Conservation (phyloP, 2,888 invertebrate genomes). For the Caenorhabditis japonica region DNA sequence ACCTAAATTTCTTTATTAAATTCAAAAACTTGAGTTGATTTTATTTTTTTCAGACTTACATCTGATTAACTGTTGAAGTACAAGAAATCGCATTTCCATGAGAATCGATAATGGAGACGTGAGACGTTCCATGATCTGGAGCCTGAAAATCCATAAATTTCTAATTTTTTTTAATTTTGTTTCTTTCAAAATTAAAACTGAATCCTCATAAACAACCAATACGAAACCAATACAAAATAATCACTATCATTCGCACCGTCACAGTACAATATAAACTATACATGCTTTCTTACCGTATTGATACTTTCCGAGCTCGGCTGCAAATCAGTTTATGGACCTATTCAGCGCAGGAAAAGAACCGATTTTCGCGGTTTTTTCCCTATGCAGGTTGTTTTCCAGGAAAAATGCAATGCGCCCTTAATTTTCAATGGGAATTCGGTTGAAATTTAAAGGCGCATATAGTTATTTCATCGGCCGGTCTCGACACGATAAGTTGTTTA, state of each 20-base stretch:
- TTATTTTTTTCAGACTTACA: slow-evolving; percentile 22
- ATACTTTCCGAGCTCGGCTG: slow-evolving; percentile 52
- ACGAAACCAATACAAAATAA: slow-evolving; percentile 73
- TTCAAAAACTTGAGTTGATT: background rate
- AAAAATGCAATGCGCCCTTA: too few relatives aligned
- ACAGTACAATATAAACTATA: slow-evolving; percentile 32
- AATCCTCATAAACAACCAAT: slow-evolving; percentile 9
- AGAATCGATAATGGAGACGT: slow-evolving; percentile 85
- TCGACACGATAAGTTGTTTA: too few relatives aligned
- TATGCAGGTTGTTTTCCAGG: too few relatives aligned
- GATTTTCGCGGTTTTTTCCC: too few relatives aligned
- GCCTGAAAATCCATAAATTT: slow-evolving; percentile 66
- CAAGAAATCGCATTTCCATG: slow-evolving; percentile 93
- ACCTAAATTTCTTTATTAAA: slow-evolving; percentile 7
- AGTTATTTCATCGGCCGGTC: too few relatives aligned
- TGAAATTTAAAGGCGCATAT: too few relatives aligned
- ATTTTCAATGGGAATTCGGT: too few relatives aligned
- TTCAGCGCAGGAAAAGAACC: too few relatives aligned
- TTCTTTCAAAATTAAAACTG: slow-evolving; percentile 76
- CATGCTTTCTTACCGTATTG: slow-evolving; percentile 51
- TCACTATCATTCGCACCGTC: slow-evolving; percentile 72
- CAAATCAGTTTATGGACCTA: too few relatives aligned
- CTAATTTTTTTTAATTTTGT: too few relatives aligned
- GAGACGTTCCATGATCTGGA: slow-evolving; percentile 88
- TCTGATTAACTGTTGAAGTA: slow-evolving; percentile 88